phyloP scores from a whole-genome alignment of 2,888 invertebrate species.

The Neoitamus cyanurus region DNA sequence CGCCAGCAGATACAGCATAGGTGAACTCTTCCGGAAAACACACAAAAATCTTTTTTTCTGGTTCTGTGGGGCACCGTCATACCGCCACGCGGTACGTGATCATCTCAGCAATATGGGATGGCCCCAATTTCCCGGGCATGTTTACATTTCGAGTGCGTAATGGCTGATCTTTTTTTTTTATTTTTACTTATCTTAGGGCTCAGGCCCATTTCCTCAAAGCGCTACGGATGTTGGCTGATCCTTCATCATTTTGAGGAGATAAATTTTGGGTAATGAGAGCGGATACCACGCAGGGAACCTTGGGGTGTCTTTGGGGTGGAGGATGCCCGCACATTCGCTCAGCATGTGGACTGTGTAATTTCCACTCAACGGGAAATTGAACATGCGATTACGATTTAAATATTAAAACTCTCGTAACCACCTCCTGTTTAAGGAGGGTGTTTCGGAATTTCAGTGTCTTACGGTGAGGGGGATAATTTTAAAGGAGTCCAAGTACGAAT shows the following conservation, averaged over 20 bases:
- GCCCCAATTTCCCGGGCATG: constrained; percentile 35
- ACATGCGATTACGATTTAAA: constrained; percentile 54
- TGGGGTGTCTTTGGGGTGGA: neutral
- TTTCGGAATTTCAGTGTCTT: neutral
- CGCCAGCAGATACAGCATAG: neutral
- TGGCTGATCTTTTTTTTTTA: constrained; percentile 48
- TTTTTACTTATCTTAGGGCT: constrained; percentile 37
- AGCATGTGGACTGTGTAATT: constrained; percentile 26
- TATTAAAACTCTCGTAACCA: constrained; percentile 52
- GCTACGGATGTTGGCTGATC: constrained; percentile 34
- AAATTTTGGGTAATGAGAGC: constrained; percentile 16
- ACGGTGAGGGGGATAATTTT: neutral
- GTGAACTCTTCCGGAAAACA: neutral
- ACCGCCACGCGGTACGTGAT: constrained; percentile 8
- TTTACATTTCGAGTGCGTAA: constrained; percentile 49
- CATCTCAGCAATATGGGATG: neutral
- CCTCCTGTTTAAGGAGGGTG: neutral
- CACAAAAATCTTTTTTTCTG: neutral
- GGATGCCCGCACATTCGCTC: neutral
- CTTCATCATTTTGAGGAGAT: constrained; percentile 30
- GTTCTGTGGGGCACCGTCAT: neutral
- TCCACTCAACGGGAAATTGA: constrained; percentile 52
- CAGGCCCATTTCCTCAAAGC: constrained; percentile 12
- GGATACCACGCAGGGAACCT: neutral
- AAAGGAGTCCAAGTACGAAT: neutral